Percentiles rank a stretch among this genome's conserved stretches.
These are phyloP conservation scores for Pantherophis vulpinus DNA, from an alignment of 2,797 vertebrate genomes.

Conservation along the genomic window DNA sequence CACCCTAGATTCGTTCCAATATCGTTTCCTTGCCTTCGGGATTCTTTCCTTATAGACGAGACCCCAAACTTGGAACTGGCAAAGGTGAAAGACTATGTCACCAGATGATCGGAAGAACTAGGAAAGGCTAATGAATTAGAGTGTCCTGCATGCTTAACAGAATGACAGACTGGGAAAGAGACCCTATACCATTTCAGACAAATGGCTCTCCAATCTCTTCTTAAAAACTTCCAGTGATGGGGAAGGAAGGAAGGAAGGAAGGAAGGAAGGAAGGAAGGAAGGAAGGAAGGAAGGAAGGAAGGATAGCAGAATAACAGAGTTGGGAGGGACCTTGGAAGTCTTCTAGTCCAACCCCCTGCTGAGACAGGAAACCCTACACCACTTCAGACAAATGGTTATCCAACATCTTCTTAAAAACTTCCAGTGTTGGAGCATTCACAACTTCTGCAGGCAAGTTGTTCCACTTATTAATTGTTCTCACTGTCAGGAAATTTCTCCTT, in stretches of 20 bases:
- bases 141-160: background rate
- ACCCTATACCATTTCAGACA: too few relatives aligned
- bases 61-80: background rate
- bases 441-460: background rate
- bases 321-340: too few relatives aligned
- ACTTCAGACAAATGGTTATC: too few relatives aligned
- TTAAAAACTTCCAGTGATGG: too few relatives aligned
- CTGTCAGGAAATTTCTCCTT: background rate
- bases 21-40: accelerated
- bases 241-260: too few relatives aligned
- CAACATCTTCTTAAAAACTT: background rate
- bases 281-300: too few relatives aligned
- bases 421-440: background rate
- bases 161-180: background rate
- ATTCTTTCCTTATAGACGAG: background rate
- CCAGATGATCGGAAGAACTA: background rate
- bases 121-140: background rate
- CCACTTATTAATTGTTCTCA: background rate
- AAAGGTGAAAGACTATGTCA: accelerated
- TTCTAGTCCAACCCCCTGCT: too few relatives aligned
- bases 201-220: too few relatives aligned
- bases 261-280: too few relatives aligned
- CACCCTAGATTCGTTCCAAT: background rate
- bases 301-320: too few relatives aligned
- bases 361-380: too few relatives aligned